Evolutionary conservation across 1,140 invertebrate genomes (phyloP), one percentile per base, ranked within the genome.

Genomic region (Drosophila takahashii): DNA sequence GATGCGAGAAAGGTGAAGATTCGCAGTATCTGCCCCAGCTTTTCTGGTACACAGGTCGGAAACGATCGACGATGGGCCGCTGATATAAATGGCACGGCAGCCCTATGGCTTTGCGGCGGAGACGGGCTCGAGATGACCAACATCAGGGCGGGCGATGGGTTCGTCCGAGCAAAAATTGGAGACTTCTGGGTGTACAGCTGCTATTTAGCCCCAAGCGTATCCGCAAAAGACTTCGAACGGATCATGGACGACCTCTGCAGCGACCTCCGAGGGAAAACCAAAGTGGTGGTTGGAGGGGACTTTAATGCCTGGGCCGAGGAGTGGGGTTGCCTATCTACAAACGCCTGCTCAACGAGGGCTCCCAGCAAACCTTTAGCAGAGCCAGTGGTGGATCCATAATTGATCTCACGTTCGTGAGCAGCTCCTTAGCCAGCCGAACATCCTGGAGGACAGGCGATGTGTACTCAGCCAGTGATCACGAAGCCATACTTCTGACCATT

Each of bases 291-390:
- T 48, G 29, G 5, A 32, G 27, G n/a, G n/a, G n/a, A n/a, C n/a
- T n/a, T n/a, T n/a, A n/a, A n/a, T 10, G 47, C 47, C 47, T 50
- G 27, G 27, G 27, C 47, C 47, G 11, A 32, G 26, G 47, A 32
- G 10, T 34, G 32, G 32, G 32, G 32, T 0, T 11, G 8, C 9
- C 8, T 1, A 9, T 50, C 8, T 29, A 29, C 27, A 7, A 29
- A 29, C 7, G 5, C 8, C 26, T 48, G n/a, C 45, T 48, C 1
- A 48, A 50, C 8, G 47, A 29, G n/a, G 27, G 47, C 11, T 50
- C 26, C 47, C 47, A 15, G 26, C n/a, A 50, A 3, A 50, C 47
- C 6, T 48, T 48, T 4, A 32, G 9, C 18, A 32, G n/a, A 32
- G 22, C 22, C 7, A 11, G 26, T 16, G 42, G 6, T 16, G 16